phyloP scores from a whole-genome alignment of 2,888 invertebrate species.

The Calameuta filiformis region DNA sequence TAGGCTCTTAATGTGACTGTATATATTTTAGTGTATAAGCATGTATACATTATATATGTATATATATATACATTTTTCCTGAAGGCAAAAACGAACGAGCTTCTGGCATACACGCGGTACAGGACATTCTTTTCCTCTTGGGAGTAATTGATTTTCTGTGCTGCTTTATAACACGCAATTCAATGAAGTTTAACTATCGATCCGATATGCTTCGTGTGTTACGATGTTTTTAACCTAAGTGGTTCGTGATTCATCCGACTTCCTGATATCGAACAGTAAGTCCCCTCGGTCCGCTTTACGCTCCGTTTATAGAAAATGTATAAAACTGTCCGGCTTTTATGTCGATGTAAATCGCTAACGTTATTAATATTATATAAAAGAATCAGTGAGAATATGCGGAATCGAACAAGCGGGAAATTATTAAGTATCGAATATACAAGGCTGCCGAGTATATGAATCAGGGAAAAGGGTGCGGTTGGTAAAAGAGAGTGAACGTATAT shows the following conservation, averaged over 20 bases:
- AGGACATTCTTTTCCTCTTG: slow-evolving; percentile 12
- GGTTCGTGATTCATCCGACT: slow-evolving; percentile 31
- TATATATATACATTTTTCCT: neutral
- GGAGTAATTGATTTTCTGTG: slow-evolving; percentile 44
- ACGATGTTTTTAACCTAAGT: slow-evolving; percentile 19
- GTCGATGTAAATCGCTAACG: neutral
- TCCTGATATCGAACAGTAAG: slow-evolving; percentile 29
- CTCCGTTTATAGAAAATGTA: neutral
- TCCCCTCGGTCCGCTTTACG: neutral
- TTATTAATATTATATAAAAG: neutral
- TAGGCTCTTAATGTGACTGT: neutral
- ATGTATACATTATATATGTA: neutral
- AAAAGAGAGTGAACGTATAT: neutral
- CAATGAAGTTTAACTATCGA: slow-evolving; percentile 20
- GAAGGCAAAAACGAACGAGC: neutral
- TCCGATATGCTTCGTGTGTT: slow-evolving; percentile 16
- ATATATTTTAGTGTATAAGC: neutral
- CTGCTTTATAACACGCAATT: slow-evolving; percentile 31
- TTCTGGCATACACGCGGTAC: neutral
- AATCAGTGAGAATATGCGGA: slow-evolving; percentile 27
- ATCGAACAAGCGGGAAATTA: slow-evolving; percentile 32
- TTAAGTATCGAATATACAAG: slow-evolving; percentile 43
- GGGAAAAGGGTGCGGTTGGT: slow-evolving; percentile 9
- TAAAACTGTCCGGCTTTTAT: neutral
- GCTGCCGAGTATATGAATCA: slow-evolving; percentile 22